Percentiles rank a stretch among this genome's conserved stretches.
These are phyloP conservation scores for Eleutherodactylus coqui DNA, from an alignment of 2,797 vertebrate genomes.

Conservation along the genomic window DNA sequence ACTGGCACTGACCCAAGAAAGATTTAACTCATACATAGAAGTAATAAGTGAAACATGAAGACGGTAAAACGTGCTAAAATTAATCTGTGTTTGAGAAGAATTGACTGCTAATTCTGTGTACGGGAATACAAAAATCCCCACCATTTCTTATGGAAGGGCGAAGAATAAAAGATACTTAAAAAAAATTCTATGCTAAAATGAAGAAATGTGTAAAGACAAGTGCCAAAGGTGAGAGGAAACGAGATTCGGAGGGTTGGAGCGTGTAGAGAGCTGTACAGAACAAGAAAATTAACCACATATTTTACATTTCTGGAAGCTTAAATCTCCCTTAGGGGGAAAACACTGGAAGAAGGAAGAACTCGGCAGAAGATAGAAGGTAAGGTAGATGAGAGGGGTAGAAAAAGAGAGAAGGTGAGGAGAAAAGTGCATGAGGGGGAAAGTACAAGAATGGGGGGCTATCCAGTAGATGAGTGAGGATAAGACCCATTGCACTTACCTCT, in stretches of 20 bases:
- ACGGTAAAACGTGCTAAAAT: too few relatives aligned
- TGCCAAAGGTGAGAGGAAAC: background rate
- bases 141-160: too few relatives aligned
- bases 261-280: constrained; percentile 4
- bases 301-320: constrained; percentile 38
- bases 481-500: background rate
- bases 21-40: background rate
- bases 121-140: too few relatives aligned
- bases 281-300: constrained; percentile 25
- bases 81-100: too few relatives aligned
- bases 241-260: background rate
- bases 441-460: background rate
- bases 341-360: background rate
- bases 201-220: constrained; percentile 1
- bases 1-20: background rate
- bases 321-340: background rate
- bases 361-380: background rate
- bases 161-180: background rate
- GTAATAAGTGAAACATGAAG: background rate
- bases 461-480: background rate
- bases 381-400: background rate
- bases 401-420: too few relatives aligned
- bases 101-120: too few relatives aligned
- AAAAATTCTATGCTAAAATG: background rate
- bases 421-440: background rate